Percentiles rank a stretch among this genome's conserved stretches.
phyloP scores from a whole-genome alignment of 2,797 vertebrate species.

The Austrolebias charrua region DNA sequence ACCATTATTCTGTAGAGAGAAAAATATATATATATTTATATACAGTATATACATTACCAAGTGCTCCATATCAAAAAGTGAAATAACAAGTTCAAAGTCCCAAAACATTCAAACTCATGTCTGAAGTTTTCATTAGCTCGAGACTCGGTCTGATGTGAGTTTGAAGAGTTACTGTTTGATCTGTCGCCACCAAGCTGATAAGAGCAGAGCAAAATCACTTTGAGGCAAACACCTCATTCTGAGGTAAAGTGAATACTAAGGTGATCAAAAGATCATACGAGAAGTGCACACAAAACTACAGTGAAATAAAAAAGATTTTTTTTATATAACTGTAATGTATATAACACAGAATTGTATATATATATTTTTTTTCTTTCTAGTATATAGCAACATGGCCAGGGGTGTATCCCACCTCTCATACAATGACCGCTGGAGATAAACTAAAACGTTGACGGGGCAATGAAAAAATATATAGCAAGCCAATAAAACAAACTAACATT shows the following conservation, averaged over 20 bases:
- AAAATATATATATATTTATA: neutral
- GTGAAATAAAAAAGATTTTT: neutral
- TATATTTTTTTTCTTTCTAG: neutral
- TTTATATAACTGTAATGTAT: neutral
- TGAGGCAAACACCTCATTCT: constrained; percentile 21
- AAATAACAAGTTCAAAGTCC: constrained; percentile 35
- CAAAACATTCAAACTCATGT: constrained; percentile 46
- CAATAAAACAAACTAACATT: too few species aligned
- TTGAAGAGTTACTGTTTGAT: constrained; percentile 41
- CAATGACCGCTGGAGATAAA: too few species aligned
- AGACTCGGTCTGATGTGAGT: constrained; percentile 7
- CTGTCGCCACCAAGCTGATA: constrained; percentile 32
- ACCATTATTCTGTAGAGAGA: constrained; percentile 81
- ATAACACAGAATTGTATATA: too few species aligned
- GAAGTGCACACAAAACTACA: neutral
- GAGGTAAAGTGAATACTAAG: constrained; percentile 9
- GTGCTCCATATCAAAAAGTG: constrained; percentile 15
- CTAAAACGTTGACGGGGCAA: too few species aligned
- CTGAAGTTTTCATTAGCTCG: constrained; percentile 38
- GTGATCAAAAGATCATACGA: neutral
- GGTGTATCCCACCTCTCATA: too few species aligned
- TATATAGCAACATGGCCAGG: too few species aligned
- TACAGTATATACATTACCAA: neutral
- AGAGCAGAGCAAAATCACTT: constrained; percentile 17
- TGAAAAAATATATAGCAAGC: too few species aligned